Evolutionary conservation across 2,797 vertebrate species (phyloP).

Genomic region (Hippocampus kuda): DNA sequence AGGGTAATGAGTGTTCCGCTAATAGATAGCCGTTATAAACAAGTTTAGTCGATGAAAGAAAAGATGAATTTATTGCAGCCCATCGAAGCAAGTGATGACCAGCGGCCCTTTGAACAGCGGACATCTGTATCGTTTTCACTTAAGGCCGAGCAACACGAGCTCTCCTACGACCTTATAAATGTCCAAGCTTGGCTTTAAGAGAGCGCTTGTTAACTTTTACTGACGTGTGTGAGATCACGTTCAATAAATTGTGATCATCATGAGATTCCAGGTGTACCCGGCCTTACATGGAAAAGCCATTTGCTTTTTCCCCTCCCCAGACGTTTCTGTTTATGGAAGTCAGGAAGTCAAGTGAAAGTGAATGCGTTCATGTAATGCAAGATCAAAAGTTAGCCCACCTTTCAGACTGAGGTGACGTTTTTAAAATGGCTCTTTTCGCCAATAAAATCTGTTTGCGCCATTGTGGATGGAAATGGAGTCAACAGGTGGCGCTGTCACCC

Average conservation of each 20-base stretch:
- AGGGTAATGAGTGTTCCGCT: constrained; percentile 47
- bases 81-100: constrained; percentile 25
- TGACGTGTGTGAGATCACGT: constrained; percentile 37
- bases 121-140: constrained; percentile 17
- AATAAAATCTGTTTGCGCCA: neutral
- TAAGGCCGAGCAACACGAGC: neutral
- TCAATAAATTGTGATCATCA: constrained; percentile 45
- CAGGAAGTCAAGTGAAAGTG: neutral
- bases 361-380: neutral
- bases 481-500: neutral
- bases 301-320: neutral
- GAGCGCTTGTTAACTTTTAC: constrained; percentile 56
- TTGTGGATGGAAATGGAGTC: neutral
- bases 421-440: neutral
- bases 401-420: neutral
- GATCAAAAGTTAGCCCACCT: neutral
- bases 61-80: constrained; percentile 50
- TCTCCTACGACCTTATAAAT: constrained; percentile 46
- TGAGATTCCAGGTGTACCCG: constrained; percentile 20
- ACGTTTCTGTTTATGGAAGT: constrained; percentile 7
- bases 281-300: constrained; percentile 7
- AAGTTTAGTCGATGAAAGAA: constrained; percentile 55
- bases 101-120: constrained; percentile 31
- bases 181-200: constrained; percentile 43
- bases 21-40: constrained; percentile 61